Evolutionary conservation across 2,888 invertebrate species (phyloP).

Genomic region (Drosophila suboccidentalis): DNA sequence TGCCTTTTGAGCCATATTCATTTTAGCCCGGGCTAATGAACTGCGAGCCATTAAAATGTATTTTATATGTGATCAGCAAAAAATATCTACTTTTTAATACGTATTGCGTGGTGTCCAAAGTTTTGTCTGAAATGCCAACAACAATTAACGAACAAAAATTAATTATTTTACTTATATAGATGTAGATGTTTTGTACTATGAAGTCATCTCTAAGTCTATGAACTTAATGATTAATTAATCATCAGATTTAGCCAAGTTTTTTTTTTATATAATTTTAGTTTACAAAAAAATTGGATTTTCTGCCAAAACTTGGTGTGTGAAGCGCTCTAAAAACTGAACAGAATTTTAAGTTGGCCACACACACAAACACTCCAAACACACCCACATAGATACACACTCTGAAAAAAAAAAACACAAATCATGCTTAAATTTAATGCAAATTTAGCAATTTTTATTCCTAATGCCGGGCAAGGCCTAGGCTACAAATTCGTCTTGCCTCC

Average conservation of each 20-base stretch:
- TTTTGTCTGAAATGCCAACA: conserved; percentile 2
- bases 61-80: conserved; percentile 46
- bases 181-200: conserved; percentile 7
- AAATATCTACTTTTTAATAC: conserved; percentile 15
- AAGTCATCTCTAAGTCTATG: conserved; percentile 38
- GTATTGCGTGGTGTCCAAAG: conserved; percentile 8
- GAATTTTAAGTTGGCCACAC: conserved; percentile 53
- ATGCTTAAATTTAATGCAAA: conserved; percentile 64
- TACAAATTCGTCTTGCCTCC: conserved; percentile 29
- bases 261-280: background rate
- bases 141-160: conserved; percentile 11
- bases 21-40: conserved; percentile 60
- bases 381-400: conserved; percentile 15
- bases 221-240: conserved; percentile 48
- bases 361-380: background rate
- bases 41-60: conserved; percentile 57
- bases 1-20: conserved; percentile 4
- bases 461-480: conserved; percentile 50
- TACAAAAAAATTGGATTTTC: too few relatives aligned
- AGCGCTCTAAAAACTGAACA: conserved; percentile 43
- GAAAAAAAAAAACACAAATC: conserved; percentile 32
- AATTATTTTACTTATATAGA: conserved; percentile 4
- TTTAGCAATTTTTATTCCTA: conserved; percentile 68
- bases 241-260: conserved; percentile 26
- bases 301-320: conserved; percentile 21